Conservation (phyloP, 2,888 invertebrate genomes). For the Chymomyza amoena region DNA sequence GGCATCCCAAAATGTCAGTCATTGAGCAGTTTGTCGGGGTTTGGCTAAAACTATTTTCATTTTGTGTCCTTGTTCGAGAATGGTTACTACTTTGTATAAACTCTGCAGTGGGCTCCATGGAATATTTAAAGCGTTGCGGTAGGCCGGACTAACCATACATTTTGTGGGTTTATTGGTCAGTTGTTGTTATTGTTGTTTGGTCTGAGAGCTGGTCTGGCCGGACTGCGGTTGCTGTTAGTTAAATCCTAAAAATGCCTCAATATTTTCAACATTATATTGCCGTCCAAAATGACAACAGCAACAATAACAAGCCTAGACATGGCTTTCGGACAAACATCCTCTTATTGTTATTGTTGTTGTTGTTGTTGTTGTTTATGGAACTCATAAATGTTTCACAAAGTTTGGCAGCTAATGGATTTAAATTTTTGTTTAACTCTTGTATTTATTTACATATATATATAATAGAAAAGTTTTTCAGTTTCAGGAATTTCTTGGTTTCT, state of each 20-base stretch:
- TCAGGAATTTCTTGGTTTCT: background rate
- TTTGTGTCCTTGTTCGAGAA: slow-evolving; percentile 7
- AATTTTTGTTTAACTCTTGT: slow-evolving; percentile 50
- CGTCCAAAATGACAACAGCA: slow-evolving; percentile 31
- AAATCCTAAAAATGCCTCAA: slow-evolving; percentile 66
- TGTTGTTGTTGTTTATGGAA: slow-evolving; percentile 20
- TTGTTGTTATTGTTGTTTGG: slow-evolving; percentile 20
- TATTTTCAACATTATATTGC: slow-evolving; percentile 41
- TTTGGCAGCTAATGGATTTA: slow-evolving; percentile 66
- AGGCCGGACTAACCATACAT: slow-evolving; percentile 13
- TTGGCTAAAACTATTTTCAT: slow-evolving; percentile 21
- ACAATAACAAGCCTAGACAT: slow-evolving; percentile 8
- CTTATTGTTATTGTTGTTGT: slow-evolving; percentile 19
- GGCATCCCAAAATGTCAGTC: background rate
- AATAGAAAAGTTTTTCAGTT: slow-evolving; percentile 1
- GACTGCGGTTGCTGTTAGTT: slow-evolving; percentile 47
- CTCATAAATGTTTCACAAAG: slow-evolving; percentile 51
- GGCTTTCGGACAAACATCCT: background rate
- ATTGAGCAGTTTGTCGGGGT: background rate
- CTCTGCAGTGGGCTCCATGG: slow-evolving; percentile 28
- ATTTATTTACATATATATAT: background rate
- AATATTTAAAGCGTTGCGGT: slow-evolving; percentile 45
- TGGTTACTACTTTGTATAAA: slow-evolving; percentile 27
- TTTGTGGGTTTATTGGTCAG: slow-evolving; percentile 53
- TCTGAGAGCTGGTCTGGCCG: slow-evolving; percentile 16